Conservation (phyloP, 2,888 invertebrate species). For the Orgyia antiqua region DNA sequence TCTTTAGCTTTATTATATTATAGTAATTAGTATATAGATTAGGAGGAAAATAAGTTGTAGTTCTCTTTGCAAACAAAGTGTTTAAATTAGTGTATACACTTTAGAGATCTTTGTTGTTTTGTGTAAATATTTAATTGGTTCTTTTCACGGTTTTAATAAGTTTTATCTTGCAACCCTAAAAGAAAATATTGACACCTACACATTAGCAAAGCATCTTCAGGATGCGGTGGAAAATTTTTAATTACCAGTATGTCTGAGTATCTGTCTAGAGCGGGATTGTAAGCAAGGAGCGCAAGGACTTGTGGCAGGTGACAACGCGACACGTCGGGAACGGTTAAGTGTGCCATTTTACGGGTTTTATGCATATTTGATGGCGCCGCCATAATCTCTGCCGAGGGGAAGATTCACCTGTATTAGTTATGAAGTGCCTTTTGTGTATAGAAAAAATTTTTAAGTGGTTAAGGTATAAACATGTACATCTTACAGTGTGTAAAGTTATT, state of each 20-base stretch:
- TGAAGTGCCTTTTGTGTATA: slow-evolving; percentile 40
- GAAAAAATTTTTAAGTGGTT: slow-evolving; percentile 16
- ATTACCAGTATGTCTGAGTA: slow-evolving; percentile 68
- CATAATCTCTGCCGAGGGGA: slow-evolving; percentile 71
- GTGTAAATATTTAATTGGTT: too few relatives aligned
- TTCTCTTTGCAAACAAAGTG: too few relatives aligned
- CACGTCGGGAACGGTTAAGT: slow-evolving; percentile 68
- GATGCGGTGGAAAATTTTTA: slow-evolving; percentile 68
- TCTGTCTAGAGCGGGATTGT: slow-evolving; percentile 50
- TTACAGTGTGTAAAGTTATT: too few relatives aligned
- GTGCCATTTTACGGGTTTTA: slow-evolving; percentile 77
- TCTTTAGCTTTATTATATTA: too few relatives aligned
- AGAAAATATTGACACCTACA: slow-evolving; percentile 13
- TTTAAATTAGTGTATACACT: too few relatives aligned
- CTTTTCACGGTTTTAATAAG: too few relatives aligned
- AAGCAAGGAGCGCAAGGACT: slow-evolving; percentile 12
- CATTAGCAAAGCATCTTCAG: slow-evolving; percentile 36
- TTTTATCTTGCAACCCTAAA: too few relatives aligned
- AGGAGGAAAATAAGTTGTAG: too few relatives aligned
- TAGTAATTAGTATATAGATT: too few relatives aligned
- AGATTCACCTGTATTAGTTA: slow-evolving; percentile 39
- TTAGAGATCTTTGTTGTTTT: too few relatives aligned
- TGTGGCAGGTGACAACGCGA: slow-evolving; percentile 59
- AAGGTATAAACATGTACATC: too few relatives aligned
- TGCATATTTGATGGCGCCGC: slow-evolving; percentile 77